Conservation (phyloP, 2,888 invertebrate species). For the Periphyllus acericola region DNA sequence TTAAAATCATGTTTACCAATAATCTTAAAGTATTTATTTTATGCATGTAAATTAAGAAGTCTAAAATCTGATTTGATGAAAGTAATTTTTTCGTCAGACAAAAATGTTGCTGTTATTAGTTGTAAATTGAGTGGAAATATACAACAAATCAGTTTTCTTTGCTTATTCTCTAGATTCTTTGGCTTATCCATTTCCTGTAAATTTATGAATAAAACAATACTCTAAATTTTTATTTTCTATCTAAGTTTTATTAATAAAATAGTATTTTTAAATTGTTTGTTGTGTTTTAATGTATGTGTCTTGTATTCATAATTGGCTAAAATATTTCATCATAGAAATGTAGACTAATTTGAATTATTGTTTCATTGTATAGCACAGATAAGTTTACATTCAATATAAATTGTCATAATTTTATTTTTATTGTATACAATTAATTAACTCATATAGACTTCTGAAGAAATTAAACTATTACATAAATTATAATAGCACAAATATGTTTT, state of each 20-base stretch:
- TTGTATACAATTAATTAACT: background rate
- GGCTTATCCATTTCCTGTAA: background rate
- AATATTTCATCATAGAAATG: background rate
- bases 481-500: constrained; percentile 21
- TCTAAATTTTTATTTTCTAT: constrained; percentile 4
- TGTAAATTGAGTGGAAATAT: constrained; percentile 1
- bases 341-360: background rate
- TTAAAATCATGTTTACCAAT: background rate
- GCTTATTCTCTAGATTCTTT: background rate
- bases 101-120: background rate
- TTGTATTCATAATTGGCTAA: background rate
- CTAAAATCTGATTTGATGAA: background rate
- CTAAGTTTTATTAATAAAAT: constrained; percentile 29
- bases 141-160: constrained; percentile 2
- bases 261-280: constrained; percentile 14
- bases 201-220: background rate
- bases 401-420: constrained; percentile 1
- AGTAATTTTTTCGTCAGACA: background rate
- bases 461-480: background rate
- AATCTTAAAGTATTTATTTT: background rate
- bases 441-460: background rate
- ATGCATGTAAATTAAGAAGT: background rate
- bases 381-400: background rate
- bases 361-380: background rate
- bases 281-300: constrained; percentile 21